Evolutionary conservation across 2,888 invertebrate genomes (phyloP).

Genomic region (Tinea trinotella): DNA sequence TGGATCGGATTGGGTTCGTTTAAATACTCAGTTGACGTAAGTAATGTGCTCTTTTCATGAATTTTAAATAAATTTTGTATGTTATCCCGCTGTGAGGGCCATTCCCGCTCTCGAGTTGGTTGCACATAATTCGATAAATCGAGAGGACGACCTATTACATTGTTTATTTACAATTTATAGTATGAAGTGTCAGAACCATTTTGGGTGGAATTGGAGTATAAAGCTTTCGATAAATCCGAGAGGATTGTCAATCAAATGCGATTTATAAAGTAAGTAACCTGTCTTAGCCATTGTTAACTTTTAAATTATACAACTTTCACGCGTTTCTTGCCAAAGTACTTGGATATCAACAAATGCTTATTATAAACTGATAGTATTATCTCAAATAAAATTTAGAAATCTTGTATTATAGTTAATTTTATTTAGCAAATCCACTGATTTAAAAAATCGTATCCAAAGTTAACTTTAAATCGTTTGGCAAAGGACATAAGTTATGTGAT

Average conservation of each 20-base stretch:
- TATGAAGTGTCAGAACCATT: not conserved
- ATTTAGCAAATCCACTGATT: too few species aligned
- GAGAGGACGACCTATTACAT: not conserved
- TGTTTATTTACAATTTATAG: not conserved
- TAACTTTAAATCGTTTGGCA: too few species aligned
- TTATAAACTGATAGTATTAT: too few species aligned
- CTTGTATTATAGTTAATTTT: too few species aligned
- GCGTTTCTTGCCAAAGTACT: too few species aligned
- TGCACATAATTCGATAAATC: conserved; percentile 42
- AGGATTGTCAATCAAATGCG: too few species aligned
- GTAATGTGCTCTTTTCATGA: conserved; percentile 59
- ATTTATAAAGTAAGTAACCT: too few species aligned
- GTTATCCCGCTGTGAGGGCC: conserved; percentile 60
- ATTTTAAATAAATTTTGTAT: conserved; percentile 60
- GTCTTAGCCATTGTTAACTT: too few species aligned
- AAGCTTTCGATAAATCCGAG: not conserved
- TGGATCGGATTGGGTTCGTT: conserved; percentile 6
- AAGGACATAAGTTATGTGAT: conserved; percentile 68
- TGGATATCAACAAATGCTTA: too few species aligned
- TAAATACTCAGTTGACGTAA: conserved; percentile 43
- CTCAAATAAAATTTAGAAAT: too few species aligned
- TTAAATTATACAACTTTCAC: too few species aligned
- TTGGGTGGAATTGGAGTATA: not conserved
- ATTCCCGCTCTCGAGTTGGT: conserved; percentile 45
- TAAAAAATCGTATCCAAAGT: too few species aligned